Percentiles rank a stretch among this genome's conserved stretches.
These are phyloP conservation scores for Tortricodes alternella DNA, from an alignment of 2,888 invertebrate species.

Conservation along the genomic window DNA sequence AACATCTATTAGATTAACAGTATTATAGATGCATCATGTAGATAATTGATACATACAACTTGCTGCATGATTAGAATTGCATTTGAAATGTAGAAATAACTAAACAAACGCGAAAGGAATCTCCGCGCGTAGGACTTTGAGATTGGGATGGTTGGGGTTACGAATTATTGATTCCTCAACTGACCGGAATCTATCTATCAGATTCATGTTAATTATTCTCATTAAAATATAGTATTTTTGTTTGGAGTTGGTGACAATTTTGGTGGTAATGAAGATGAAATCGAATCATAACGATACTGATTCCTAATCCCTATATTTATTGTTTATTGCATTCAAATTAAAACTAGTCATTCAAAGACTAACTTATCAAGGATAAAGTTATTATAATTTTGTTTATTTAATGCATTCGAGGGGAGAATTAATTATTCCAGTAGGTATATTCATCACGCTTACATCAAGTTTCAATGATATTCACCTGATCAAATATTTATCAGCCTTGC, in stretches of 20 bases:
- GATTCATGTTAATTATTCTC: too few species aligned
- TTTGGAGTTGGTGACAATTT: too few species aligned
- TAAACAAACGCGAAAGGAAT: background rate
- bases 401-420: background rate
- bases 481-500: background rate
- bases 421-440: background rate
- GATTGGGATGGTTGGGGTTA: too few species aligned
- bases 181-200: too few species aligned
- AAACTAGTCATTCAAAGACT: background rate
- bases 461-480: background rate
- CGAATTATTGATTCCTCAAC: too few species aligned
- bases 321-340: too few species aligned
- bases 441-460: background rate
- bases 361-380: background rate
- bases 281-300: too few species aligned
- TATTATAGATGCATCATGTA: conserved; percentile 7
- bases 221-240: too few species aligned
- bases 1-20: conserved; percentile 30
- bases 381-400: background rate
- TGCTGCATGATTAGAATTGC: conserved; percentile 5
- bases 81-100: conserved; percentile 12
- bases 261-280: too few species aligned
- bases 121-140: background rate
- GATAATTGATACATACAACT: conserved; percentile 15
- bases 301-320: too few species aligned